Evolutionary conservation across 2,113 vertebrate species (phyloP).

Genomic region (Rhinichthys klamathensis): DNA sequence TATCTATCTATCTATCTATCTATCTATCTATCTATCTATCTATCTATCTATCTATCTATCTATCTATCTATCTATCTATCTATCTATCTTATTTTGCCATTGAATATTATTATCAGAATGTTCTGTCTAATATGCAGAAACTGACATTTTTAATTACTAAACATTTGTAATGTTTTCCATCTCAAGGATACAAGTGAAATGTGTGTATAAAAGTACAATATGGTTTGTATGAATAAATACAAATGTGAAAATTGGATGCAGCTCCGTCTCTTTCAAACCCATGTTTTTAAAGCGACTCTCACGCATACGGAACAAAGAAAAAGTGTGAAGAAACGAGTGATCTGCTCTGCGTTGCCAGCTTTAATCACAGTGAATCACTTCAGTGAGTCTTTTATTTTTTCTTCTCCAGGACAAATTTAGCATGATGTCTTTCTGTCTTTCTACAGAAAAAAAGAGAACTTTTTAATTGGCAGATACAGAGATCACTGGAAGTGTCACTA

Average conservation of each 20-base stretch:
- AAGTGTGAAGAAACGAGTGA: slow-evolving; percentile 39
- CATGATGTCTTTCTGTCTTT: slow-evolving; percentile 23
- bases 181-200: background rate
- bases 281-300: slow-evolving; percentile 2
- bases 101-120: background rate
- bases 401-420: slow-evolving; percentile 24
- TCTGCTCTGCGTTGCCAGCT: slow-evolving; percentile 23
- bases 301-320: background rate
- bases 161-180: background rate
- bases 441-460: slow-evolving; percentile 26
- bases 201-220: background rate
- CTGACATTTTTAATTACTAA: background rate
- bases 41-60: too few relatives aligned
- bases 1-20: too few relatives aligned
- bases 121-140: background rate
- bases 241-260: slow-evolving; percentile 20
- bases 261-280: background rate
- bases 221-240: background rate
- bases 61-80: too few relatives aligned
- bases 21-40: too few relatives aligned
- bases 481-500: slow-evolving; percentile 49
- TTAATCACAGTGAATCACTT: slow-evolving; percentile 52
- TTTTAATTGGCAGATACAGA: slow-evolving; percentile 59
- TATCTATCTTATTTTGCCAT: too few relatives aligned
- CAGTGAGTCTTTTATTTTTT: slow-evolving; percentile 24